These are phyloP conservation scores for Epinephelus fuscoguttatus DNA, from an alignment of 2,113 vertebrate species.

Conservation along the genomic window DNA sequence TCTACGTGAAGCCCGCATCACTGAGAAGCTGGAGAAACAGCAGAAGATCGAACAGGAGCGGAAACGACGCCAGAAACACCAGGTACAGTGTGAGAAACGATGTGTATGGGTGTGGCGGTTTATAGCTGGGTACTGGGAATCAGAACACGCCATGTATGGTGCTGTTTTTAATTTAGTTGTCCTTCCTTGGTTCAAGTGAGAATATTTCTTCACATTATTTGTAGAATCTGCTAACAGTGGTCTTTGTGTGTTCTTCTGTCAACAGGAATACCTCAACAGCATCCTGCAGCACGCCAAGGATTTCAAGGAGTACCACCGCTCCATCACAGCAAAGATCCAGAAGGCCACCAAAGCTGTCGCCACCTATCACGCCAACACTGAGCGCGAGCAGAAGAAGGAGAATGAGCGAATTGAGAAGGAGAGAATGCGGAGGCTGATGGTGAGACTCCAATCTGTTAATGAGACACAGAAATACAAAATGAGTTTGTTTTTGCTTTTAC, in stretches of 20 bases:
- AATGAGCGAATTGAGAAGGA: constrained; percentile 98
- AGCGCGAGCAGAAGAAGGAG: constrained; percentile 98
- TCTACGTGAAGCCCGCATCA: constrained; percentile 95
- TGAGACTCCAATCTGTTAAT: constrained; percentile 64
- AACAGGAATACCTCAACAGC: constrained; percentile 98
- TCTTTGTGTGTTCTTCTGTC: background rate
- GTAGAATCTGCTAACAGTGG: background rate
- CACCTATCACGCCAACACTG: constrained; percentile 97
- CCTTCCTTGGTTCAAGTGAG: no score
- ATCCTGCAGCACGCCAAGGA: constrained; percentile 98
- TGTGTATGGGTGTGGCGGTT: no score
- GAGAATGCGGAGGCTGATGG: constrained; percentile 96
- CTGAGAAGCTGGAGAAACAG: constrained; percentile 98
- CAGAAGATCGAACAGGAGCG: constrained; percentile 99
- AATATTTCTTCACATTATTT: background rate
- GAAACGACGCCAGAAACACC: constrained; percentile 97
- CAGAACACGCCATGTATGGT: no score
- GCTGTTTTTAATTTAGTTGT: background rate
- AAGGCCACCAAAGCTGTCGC: constrained; percentile 97
- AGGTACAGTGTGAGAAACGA: constrained; percentile 81
- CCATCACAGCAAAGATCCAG: constrained; percentile 95
- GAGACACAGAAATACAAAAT: background rate
- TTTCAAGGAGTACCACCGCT: constrained; percentile 97
- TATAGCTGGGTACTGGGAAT: no score
- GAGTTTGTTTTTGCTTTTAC: background rate